Conservation (phyloP, 53 echinoderm and acorn worm genomes). For the Mesocentrotus franciscanus region DNA sequence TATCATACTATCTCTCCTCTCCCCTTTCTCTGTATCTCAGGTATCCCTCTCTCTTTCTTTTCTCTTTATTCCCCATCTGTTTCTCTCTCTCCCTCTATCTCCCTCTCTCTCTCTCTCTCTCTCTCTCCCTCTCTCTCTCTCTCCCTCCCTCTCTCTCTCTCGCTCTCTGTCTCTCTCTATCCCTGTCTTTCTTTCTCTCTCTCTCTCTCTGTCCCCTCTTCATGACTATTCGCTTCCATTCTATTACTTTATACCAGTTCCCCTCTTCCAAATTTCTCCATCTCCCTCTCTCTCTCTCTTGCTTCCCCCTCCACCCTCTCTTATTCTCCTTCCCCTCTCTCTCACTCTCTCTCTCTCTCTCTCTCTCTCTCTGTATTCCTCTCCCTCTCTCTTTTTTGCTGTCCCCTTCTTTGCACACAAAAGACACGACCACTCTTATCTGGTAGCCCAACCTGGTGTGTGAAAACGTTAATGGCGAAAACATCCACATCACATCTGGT, state of each 20-base stretch:
- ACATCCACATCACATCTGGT: constrained; percentile 9
- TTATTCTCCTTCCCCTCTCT: not conserved
- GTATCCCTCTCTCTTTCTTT: not conserved
- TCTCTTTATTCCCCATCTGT: not conserved
- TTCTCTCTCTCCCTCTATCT: not conserved
- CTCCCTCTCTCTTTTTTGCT: not conserved
- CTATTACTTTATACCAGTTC: too few species aligned
- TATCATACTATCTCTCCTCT: too few species aligned
- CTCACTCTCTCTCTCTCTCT: not conserved
- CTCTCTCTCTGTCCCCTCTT: too few species aligned
- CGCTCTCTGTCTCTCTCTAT: too few species aligned
- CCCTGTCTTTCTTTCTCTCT: too few species aligned
- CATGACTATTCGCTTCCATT: too few species aligned
- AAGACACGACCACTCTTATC: not conserved
- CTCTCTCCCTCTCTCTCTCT: not conserved
- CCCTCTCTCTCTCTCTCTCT: not conserved
- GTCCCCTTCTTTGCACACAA: not conserved
- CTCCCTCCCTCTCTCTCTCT: not conserved
- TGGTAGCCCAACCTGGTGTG: not conserved
- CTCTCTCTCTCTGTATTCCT: not conserved
- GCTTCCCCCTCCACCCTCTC: too few species aligned
- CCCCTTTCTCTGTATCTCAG: too few species aligned
- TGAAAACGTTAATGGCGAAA: not conserved
- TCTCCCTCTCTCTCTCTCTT: not conserved
- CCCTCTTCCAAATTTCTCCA: too few species aligned